Percentiles rank a stretch among this genome's conserved stretches.
These are phyloP conservation scores for Drosophila fulvimacula DNA, from an alignment of 2,888 invertebrate genomes.

Conservation along the genomic window DNA sequence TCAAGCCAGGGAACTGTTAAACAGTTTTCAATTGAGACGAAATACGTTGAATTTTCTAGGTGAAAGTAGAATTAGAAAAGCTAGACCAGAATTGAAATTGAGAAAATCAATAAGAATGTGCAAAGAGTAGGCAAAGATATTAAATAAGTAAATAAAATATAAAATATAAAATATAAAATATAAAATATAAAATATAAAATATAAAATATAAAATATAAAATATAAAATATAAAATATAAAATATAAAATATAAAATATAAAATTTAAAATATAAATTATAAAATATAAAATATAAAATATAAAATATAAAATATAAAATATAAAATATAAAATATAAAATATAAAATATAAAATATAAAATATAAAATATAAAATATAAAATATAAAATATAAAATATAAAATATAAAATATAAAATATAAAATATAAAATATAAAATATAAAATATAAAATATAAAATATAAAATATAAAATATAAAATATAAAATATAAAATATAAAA, in stretches of 20 bases:
- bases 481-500: not conserved
- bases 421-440: not conserved
- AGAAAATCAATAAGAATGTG: not conserved
- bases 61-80: not conserved
- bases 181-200: no score
- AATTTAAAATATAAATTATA: no score
- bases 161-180: no score
- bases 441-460: not conserved
- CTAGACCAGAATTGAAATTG: not conserved
- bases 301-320: no score
- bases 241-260: no score
- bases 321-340: not conserved
- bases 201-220: no score
- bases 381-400: not conserved
- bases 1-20: not conserved
- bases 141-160: not conserved
- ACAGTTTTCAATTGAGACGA: not conserved
- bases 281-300: no score
- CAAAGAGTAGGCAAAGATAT: not conserved
- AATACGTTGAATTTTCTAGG: not conserved
- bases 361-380: not conserved
- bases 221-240: no score
- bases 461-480: not conserved
- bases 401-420: not conserved
- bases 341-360: not conserved